Evolutionary conservation across 2,888 invertebrate genomes (phyloP), one percentile per base, ranked within the genome.

Genomic region (Zaprionus bogoriensis): DNA sequence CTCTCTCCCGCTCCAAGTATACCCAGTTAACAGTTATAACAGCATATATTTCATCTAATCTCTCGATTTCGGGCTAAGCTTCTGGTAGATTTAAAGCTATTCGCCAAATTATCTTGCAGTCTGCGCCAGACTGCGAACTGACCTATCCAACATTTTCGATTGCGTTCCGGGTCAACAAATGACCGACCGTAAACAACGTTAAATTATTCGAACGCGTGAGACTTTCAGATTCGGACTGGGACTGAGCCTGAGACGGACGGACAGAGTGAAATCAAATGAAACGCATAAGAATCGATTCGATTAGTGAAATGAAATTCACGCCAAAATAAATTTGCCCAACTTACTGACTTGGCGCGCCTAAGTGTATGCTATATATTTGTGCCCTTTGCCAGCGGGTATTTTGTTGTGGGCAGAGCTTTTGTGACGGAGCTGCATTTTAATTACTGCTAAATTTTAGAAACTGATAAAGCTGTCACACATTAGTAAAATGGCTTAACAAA

Each of bases 251-350:
- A n/a, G n/a, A n/a, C n/a, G n/a, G n/a, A n/a, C 77, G 76, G 67
- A 50, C 63, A 65, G 69, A n/a, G 62, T 55, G 64, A 80, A 84
- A 76, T 68, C 86, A 85, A 85, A 79, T 79, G 72, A 72, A 79
- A 82, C 79, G 79, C 84, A 79, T 85, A 76, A 76, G 86, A 82
- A 82, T 85, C 81, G 86, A 82, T 82, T 82, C 83, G 81, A 82
- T 82, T 85, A 82, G 86, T 82, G 66, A 79, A 82, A 85, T 82
- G 83, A 82, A 85, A 85, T 82, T 82, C 79, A 85, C 79, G 86
- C 74, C 86, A 82, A 85, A 85, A 82, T 85, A 82, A 79, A 82
- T 85, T 85, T 85, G 67, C 72, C 57, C 74, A 70, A 82, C 83
- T 85, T 82, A 74, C 79, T 48, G 66, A 74, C 67, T 76, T 85